Base-by-base conservation (phyloP, 2,888 invertebrate species). In the Empis stercorea region DNA sequence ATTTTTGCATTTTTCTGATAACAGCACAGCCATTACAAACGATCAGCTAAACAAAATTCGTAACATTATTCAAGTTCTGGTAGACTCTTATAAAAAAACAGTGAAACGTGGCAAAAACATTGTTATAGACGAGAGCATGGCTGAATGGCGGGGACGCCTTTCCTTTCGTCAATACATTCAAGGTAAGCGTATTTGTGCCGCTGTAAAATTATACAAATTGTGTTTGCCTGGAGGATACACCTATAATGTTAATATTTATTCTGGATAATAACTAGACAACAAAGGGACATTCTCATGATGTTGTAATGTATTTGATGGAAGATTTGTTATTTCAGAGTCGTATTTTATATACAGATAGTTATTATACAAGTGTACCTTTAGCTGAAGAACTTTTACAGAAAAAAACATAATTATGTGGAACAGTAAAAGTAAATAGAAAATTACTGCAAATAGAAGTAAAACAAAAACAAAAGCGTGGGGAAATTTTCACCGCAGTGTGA, bases 71-170 rank as follows among this genome's bases (percentile, higher is more conserved):
- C 20, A 23, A 46, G 32, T 15, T 32, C 40, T 42, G 41, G 34
- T 23, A 6, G 41, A 52, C 10, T 41, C 42, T 11, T 46, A 43
- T 36, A 34, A 42, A 46, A 46, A 46, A 37, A 15, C 37, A 15
- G 46, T 45, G 17, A 45, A 40, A 45, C 59, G 59, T 2, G 58
- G 57, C 17, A 54, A 59, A 54, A 48, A 47, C 10, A 16, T 61
- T 4, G 53, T 57, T n/a, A 58, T 65, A 27, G 62, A 64, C 49
- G 61, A 64, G 51, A 53, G 55, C 34, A 59, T 63, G 57, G 53
- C 64, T 23, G 59, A 60, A 17, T 62, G 57, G 57, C 50, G 58
- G 32, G 61, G 62, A 10, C 48, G 61, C 41, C 51, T 65, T 5
- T 16, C 40, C 16, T 61, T 62, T 47, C 54, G 56, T 1, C 62